A percentile compares a stretch with the other conserved stretches of the same genome.
phyloP scores from a whole-genome alignment of 2,797 vertebrate genomes.

The Molossus alvarezi region DNA sequence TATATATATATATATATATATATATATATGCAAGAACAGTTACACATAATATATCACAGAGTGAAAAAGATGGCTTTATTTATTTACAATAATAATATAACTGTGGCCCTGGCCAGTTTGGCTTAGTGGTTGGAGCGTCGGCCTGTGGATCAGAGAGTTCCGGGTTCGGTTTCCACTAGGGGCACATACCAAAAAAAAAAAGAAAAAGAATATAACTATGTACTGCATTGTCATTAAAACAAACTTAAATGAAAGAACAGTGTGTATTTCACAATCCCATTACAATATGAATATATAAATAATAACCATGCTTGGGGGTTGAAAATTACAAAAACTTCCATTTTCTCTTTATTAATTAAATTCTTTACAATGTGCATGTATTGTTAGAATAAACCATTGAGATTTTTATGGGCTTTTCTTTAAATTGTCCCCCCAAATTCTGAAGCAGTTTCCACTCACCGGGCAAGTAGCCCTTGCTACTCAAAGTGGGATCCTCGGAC shows the following conservation, averaged over 20 bases:
- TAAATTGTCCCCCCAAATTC: background rate
- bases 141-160: too few relatives aligned
- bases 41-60: background rate
- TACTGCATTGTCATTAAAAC: background rate
- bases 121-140: too few relatives aligned
- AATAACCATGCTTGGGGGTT: background rate
- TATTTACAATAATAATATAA: background rate
- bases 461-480: background rate
- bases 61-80: background rate
- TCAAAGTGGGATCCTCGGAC: background rate
- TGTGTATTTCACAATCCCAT: background rate
- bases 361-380: background rate
- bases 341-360: background rate
- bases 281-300: background rate
- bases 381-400: background rate
- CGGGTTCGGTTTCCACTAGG: too few relatives aligned
- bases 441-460: background rate
- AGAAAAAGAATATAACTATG: background rate
- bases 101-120: background rate
- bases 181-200: too few relatives aligned
- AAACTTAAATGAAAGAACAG: background rate
- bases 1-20: too few relatives aligned
- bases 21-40: background rate
- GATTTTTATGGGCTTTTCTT: background rate
- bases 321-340: background rate